Evolutionary conservation across 2,888 invertebrate species (phyloP).

Genomic region (Drosophila neoperkinsi): DNA sequence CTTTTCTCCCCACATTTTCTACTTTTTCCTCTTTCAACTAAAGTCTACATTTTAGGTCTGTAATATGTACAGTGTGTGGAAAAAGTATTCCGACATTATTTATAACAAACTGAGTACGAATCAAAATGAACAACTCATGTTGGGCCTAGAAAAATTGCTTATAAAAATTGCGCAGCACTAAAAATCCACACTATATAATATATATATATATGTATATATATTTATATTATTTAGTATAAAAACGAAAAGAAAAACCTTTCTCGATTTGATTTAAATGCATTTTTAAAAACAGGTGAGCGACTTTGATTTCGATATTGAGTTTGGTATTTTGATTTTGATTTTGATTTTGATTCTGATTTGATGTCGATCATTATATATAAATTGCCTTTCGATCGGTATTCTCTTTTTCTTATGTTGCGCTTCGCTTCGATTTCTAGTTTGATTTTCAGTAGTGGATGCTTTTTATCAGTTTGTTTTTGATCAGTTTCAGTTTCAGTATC

Average conservation of each 20-base stretch:
- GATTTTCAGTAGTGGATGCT: constrained; percentile 39
- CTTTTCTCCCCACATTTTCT: background rate
- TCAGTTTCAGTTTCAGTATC: constrained; percentile 49
- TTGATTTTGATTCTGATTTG: constrained; percentile 45
- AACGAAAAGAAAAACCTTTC: constrained; percentile 61
- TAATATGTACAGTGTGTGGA: constrained; percentile 64
- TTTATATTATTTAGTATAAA: constrained; percentile 48
- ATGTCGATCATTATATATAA: constrained; percentile 12
- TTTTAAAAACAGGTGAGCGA: constrained; percentile 78
- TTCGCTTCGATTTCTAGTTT: constrained; percentile 43
- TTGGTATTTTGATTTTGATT: constrained; percentile 33
- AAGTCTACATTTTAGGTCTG: constrained; percentile 31
- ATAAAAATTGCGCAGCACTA: constrained; percentile 70
- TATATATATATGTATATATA: constrained; percentile 25
- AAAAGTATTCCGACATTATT: constrained; percentile 42
- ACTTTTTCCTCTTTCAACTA: constrained; percentile 34
- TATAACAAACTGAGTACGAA: constrained; percentile 29
- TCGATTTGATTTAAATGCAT: constrained; percentile 72
- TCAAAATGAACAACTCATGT: constrained; percentile 50
- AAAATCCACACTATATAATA: constrained; percentile 19
- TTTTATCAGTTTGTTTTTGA: constrained; percentile 6
- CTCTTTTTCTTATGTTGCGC: constrained; percentile 24
- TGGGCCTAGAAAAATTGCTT: constrained; percentile 79
- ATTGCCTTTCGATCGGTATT: constrained; percentile 23
- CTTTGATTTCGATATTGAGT: constrained; percentile 67